phyloP scores from a whole-genome alignment of 1,140 invertebrate species.

The Ericerus pela region DNA sequence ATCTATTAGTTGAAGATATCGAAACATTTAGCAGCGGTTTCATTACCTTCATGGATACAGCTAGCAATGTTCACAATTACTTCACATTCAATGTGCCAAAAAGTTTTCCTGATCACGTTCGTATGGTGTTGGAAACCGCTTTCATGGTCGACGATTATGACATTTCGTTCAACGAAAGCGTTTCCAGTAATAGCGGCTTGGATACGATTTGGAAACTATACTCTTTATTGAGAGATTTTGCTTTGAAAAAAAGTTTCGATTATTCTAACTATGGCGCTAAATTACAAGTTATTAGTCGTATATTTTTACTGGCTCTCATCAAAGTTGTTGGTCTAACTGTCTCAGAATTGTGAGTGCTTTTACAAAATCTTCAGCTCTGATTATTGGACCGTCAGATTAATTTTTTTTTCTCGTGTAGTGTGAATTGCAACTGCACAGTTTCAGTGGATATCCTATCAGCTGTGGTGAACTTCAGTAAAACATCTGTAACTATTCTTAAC shows the following conservation, averaged over 20 bases:
- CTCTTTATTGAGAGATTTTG: background rate
- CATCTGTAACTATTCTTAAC: background rate
- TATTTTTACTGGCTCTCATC: background rate
- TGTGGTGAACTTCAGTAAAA: slow-evolving; percentile 4
- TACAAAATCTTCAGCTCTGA: background rate
- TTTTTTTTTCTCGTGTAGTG: background rate
- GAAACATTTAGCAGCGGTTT: background rate
- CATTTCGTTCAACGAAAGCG: background rate
- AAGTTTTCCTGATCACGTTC: background rate
- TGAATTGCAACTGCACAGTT: background rate
- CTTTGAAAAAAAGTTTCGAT: background rate
- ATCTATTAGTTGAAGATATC: background rate
- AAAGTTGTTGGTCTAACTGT: background rate
- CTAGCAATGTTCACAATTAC: background rate
- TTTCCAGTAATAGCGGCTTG: background rate
- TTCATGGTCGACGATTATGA: slow-evolving; percentile 3
- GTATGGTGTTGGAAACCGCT: background rate
- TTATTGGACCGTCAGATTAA: background rate
- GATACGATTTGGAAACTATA: background rate
- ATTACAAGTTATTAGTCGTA: slow-evolving; percentile 1
- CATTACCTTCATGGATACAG: background rate
- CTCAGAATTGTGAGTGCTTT: background rate
- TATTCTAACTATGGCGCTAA: slow-evolving; percentile 4
- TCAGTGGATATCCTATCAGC: background rate
- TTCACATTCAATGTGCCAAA: background rate